A percentile compares a stretch with the other conserved stretches of the same genome.
Conservation (phyloP, 2,797 vertebrate species). For the Phaenicophaeus curvirostris region DNA sequence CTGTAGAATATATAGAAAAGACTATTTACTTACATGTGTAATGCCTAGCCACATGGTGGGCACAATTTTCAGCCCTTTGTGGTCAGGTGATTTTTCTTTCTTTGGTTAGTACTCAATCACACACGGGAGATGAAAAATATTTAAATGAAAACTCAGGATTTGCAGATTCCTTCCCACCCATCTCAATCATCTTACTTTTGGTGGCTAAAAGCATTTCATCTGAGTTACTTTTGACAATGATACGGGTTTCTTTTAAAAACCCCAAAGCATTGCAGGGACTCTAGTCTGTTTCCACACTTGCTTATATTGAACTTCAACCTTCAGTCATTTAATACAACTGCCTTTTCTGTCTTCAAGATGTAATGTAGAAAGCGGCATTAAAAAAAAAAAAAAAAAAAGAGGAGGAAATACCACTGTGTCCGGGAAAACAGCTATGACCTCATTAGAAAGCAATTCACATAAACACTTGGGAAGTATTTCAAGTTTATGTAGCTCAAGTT, state of each 20-base stretch:
- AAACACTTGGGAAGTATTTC: slow-evolving; percentile 71
- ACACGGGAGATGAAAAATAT: not conserved
- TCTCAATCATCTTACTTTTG: not conserved
- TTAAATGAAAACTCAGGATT: not conserved
- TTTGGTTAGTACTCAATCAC: not conserved
- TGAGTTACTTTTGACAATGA: not conserved
- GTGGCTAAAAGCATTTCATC: not conserved
- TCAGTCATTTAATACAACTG: not conserved
- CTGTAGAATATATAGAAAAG: not conserved
- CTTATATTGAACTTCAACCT: not conserved
- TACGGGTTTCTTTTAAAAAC: not conserved
- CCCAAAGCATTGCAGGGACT: not conserved
- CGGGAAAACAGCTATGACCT: slow-evolving; percentile 63
- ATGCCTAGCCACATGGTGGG: not conserved
- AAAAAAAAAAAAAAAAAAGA: not conserved
- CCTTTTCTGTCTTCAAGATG: slow-evolving; percentile 19
- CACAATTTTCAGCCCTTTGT: too few species aligned
- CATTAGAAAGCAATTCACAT: slow-evolving; percentile 68
- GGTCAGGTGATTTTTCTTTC: not conserved
- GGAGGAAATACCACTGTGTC: slow-evolving; percentile 62
- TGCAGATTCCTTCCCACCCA: not conserved
- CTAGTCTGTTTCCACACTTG: not conserved
- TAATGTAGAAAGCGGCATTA: slow-evolving; percentile 35
- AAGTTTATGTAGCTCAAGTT: slow-evolving; percentile 58
- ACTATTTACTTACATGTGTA: not conserved